Percentiles rank a stretch among this genome's conserved stretches.
Conservation (phyloP, 2,113 vertebrate genomes). For the Callopanchax toddi region DNA sequence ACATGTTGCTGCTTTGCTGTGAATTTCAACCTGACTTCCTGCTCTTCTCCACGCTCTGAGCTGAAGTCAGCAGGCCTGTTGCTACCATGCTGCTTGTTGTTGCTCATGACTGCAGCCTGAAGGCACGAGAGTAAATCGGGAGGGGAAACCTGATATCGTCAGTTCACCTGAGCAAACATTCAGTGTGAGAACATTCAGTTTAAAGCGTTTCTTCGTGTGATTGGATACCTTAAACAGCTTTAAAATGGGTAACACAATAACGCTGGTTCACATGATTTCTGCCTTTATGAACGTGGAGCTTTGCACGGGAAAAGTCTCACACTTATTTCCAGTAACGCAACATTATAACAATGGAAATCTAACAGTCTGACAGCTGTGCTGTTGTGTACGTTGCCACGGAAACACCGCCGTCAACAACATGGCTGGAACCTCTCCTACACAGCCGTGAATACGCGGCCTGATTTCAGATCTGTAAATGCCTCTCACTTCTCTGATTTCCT, state of each 20-base stretch:
- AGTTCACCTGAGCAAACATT: constrained; percentile 6
- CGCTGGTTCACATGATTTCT: neutral
- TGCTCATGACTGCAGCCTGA: constrained; percentile 15
- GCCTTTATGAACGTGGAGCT: neutral
- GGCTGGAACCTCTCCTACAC: neutral
- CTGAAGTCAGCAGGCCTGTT: constrained; percentile 3
- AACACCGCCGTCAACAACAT: neutral
- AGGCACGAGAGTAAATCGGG: constrained; percentile 2
- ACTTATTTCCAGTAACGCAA: neutral
- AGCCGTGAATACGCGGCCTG: neutral
- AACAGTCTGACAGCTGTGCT: neutral
- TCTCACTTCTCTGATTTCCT: neutral
- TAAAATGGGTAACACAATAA: neutral
- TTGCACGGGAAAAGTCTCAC: neutral
- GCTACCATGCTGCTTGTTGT: neutral
- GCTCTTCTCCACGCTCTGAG: neutral
- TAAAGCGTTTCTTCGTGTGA: neutral
- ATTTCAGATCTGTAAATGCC: neutral
- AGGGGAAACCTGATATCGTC: neutral
- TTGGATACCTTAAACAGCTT: neutral
- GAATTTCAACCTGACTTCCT: too few species aligned
- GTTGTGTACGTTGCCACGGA: neutral
- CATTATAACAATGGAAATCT: neutral
- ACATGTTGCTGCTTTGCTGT: too few species aligned
- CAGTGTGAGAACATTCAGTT: too few species aligned